Evolutionary conservation across 2,797 vertebrate genomes (phyloP).

Genomic region (Furcifer pardalis): DNA sequence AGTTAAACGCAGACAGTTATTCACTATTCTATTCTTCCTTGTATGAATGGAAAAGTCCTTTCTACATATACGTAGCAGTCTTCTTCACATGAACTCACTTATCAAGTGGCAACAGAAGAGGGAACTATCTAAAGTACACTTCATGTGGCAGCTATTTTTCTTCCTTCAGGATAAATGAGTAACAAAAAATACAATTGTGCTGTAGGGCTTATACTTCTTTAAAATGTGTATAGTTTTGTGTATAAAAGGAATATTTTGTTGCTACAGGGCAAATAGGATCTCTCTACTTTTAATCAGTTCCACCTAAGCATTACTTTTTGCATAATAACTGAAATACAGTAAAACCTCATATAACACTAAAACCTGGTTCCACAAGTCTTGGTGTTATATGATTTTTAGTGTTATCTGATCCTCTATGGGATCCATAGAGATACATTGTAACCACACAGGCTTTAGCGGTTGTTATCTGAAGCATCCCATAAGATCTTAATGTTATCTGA

Average conservation of each 20-base stretch:
- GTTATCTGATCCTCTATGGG: too few species aligned
- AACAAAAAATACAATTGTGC: not conserved
- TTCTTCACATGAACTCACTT: not conserved
- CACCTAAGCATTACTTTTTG: not conserved
- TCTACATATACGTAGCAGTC: not conserved
- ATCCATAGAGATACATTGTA: too few species aligned
- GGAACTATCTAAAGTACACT: not conserved
- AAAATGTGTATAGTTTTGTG: not conserved
- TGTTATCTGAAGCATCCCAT: too few species aligned
- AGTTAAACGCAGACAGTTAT: not conserved
- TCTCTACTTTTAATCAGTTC: not conserved
- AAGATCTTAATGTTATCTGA: too few species aligned
- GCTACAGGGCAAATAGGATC: not conserved
- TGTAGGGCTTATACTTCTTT: not conserved
- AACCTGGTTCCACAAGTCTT: too few species aligned
- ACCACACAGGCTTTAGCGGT: too few species aligned
- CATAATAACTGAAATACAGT: not conserved
- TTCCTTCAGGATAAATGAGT: not conserved
- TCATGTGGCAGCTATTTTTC: not conserved
- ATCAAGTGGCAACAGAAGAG: not conserved
- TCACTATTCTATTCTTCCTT: not conserved
- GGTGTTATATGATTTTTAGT: too few species aligned
- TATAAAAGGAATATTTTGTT: not conserved
- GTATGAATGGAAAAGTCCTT: not conserved
- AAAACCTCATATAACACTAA: too few species aligned